Base-by-base conservation (phyloP, 2,797 vertebrate species). In the Sciaenops ocellatus region DNA sequence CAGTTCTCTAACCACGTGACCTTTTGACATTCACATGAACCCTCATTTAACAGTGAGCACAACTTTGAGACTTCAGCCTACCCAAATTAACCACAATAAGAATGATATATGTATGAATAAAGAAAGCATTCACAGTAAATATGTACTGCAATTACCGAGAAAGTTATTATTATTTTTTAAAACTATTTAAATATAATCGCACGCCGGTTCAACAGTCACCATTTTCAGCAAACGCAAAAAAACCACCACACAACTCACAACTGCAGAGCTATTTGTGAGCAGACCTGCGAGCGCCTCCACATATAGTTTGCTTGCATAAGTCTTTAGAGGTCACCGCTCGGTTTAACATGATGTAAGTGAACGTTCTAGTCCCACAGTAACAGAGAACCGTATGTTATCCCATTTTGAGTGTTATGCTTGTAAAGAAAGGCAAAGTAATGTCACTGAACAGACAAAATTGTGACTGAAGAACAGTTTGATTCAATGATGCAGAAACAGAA, bases 21-120 rank as follows among this genome's bases (percentile, higher is more conserved):
- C 73, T 68, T 81, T 54, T 74, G 64, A 94, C 93, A 91, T 92
- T 93, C 88, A 93, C 86, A 84, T 69, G 68, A 89, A 85, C 83
- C 72, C 66, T 76, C 80, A 41, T 85, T 84, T 65, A 38, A 88
- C 80, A 85, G 13, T 73, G 65, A 87, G 66, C 77, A 89, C 75
- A 80, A 71, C 65, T 51, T 16, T 20, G 62, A 77, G 78, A 89
- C 82, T 68, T 55, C 79, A 87, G 85, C 73, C 66, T 69, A 89
- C 84, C 80, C 79, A 82, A 88, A 67, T 69, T 8, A 80, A 78
- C 61, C 61, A 88, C 79, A 76, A 50, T 44, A 78, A 78, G 78
- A 74, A 80, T 75, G 56, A 84, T 85, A 74, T 71, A 56, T 70
- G 78, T 84, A 76, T 81, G 71, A 87, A 73, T 80, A 85, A 80